phyloP scores from a whole-genome alignment of 2,113 vertebrate genomes.

The Dascyllus trimaculatus region DNA sequence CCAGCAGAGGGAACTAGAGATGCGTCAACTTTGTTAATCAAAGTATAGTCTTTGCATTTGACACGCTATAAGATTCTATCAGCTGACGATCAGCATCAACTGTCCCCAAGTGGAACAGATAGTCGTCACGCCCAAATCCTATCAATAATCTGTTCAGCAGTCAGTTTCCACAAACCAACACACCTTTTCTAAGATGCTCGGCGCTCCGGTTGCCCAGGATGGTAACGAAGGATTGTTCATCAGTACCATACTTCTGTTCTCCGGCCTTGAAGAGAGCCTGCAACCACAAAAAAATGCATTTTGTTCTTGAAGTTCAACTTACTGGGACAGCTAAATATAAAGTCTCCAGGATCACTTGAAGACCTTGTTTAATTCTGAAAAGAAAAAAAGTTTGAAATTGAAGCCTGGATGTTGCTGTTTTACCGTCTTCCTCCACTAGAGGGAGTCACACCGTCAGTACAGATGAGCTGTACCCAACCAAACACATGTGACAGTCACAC shows the following conservation, averaged over 20 bases:
- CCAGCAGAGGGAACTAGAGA: not conserved
- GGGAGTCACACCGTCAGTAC: not conserved
- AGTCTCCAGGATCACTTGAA: too few species aligned
- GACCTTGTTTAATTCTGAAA: too few species aligned
- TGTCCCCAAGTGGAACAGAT: not conserved
- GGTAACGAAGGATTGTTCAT: conserved; percentile 95
- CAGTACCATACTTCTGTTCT: conserved; percentile 94
- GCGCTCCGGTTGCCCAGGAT: conserved; percentile 93
- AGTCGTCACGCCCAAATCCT: not conserved
- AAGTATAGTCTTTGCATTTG: not conserved
- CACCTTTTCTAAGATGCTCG: conserved; percentile 92
- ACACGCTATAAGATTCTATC: too few species aligned
- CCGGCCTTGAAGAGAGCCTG: conserved; percentile 94
- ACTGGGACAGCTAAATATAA: not conserved
- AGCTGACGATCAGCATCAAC: too few species aligned
- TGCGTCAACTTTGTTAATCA: not conserved
- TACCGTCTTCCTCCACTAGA: conserved; percentile 25
- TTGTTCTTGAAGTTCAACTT: not conserved
- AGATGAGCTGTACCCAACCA: not conserved
- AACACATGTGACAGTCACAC: conserved; percentile 60
- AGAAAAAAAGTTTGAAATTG: too few species aligned
- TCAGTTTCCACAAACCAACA: conserved; percentile 33
- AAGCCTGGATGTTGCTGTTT: not conserved
- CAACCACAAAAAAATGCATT: not conserved
- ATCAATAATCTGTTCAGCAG: not conserved